Evolutionary conservation across 2,888 invertebrate species (phyloP).

Genomic region (Nomada fucata): DNA sequence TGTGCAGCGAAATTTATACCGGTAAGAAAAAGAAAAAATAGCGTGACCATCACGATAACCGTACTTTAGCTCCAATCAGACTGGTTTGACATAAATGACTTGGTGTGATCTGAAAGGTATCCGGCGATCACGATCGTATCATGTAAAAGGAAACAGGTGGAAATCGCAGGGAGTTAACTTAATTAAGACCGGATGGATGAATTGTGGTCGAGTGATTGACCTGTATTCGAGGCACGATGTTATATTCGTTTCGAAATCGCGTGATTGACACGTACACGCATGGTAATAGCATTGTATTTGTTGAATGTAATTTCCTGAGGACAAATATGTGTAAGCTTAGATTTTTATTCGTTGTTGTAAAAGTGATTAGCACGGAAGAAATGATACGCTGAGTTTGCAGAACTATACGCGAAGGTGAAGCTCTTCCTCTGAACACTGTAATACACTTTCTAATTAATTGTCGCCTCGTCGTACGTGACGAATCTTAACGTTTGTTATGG

Average conservation of each 20-base stretch:
- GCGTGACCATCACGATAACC: slow-evolving; percentile 21
- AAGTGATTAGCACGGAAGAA: too few species aligned
- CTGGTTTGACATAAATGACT: slow-evolving; percentile 41
- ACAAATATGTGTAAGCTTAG: too few species aligned
- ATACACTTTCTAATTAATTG: too few species aligned
- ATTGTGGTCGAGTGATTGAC: slow-evolving; percentile 39
- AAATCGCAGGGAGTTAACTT: slow-evolving; percentile 63
- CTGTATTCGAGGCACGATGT: slow-evolving; percentile 37
- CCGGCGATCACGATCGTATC: slow-evolving; percentile 61
- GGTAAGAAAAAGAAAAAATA: neutral
- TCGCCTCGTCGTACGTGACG: too few species aligned
- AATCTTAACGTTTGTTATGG: too few species aligned
- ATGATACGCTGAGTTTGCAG: too few species aligned
- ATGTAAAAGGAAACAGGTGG: slow-evolving; percentile 57
- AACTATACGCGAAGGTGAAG: too few species aligned
- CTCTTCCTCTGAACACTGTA: too few species aligned
- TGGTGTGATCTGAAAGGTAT: slow-evolving; percentile 37
- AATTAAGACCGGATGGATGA: slow-evolving; percentile 65
- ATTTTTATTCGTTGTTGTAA: too few species aligned
- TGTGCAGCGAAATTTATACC: neutral
- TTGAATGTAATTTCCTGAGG: too few species aligned
- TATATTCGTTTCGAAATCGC: neutral
- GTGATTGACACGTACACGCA: slow-evolving; percentile 43
- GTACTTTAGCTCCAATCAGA: slow-evolving; percentile 5
- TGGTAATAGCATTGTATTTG: slow-evolving; percentile 18